Conservation (phyloP, 2,113 vertebrate species). For the Colaptes auratus region DNA sequence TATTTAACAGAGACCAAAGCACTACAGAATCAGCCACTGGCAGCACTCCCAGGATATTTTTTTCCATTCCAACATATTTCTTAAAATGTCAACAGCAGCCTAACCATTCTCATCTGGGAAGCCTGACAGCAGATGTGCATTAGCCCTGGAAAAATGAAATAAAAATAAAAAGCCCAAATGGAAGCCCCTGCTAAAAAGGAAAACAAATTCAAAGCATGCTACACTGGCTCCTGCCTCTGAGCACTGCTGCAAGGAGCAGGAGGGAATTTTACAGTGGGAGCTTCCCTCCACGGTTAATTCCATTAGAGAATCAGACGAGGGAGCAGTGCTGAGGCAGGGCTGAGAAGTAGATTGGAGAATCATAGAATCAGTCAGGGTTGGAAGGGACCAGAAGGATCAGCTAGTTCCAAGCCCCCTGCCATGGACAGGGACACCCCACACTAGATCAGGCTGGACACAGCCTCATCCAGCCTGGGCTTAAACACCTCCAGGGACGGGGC, state of each 20-base stretch:
- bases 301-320: not conserved
- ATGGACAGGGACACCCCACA: no score
- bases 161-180: not conserved
- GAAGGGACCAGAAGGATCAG: no score
- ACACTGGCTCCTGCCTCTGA: not conserved
- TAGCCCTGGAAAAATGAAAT: not conserved
- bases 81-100: constrained; percentile 51
- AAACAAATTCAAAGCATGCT: constrained; percentile 43
- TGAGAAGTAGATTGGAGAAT: not conserved
- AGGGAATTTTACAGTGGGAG: not conserved
- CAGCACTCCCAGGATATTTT: constrained; percentile 58
- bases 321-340: not conserved
- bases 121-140: constrained; percentile 40
- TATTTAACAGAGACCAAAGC: constrained; percentile 4
- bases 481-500: no score
- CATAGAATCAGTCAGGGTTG: no score
- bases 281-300: not conserved
- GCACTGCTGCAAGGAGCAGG: not conserved
- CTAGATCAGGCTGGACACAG: no score
- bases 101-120: constrained; percentile 41
- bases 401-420: no score
- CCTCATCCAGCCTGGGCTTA: no score
- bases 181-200: constrained; percentile 55
- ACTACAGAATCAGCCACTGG: constrained; percentile 1
- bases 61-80: constrained; percentile 55